These are phyloP conservation scores for Cyanoramphus novaezelandiae DNA, from an alignment of 2,113 vertebrate genomes.

Conservation along the genomic window DNA sequence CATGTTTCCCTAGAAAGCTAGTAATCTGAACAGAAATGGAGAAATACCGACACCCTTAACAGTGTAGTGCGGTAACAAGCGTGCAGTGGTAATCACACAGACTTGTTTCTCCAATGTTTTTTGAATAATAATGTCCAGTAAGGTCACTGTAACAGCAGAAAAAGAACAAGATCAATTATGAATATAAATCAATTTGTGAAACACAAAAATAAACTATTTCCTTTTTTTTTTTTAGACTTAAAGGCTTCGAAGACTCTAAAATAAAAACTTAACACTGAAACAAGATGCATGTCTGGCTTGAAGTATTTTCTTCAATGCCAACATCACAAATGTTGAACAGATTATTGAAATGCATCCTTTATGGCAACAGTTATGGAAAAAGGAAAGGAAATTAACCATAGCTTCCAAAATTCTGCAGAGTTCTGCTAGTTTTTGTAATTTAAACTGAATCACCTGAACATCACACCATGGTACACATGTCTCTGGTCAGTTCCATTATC, in stretches of 20 bases:
- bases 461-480: neutral
- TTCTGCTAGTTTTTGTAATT: neutral
- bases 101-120: neutral
- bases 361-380: neutral
- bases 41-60: neutral
- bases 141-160: slow-evolving; percentile 31
- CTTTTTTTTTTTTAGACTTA: neutral
- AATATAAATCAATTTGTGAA: neutral
- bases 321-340: slow-evolving; percentile 12
- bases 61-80: neutral
- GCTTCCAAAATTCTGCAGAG: slow-evolving; percentile 36
- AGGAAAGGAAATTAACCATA: slow-evolving; percentile 37
- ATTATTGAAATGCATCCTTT: slow-evolving; percentile 21
- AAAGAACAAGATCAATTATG: neutral
- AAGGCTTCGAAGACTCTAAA: slow-evolving; percentile 38
- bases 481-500: neutral
- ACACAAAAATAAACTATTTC: slow-evolving; percentile 36
- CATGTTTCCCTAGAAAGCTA: neutral
- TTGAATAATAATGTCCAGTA: neutral
- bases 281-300: neutral
- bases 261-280: slow-evolving; percentile 44
- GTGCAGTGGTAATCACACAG: neutral
- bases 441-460: slow-evolving; percentile 9
- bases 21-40: slow-evolving; percentile 21
- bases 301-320: slow-evolving; percentile 27